A percentile compares a stretch with the other conserved stretches of the same genome.
Conservation (phyloP, 2,888 invertebrate genomes). For the Blomia tropicalis region DNA sequence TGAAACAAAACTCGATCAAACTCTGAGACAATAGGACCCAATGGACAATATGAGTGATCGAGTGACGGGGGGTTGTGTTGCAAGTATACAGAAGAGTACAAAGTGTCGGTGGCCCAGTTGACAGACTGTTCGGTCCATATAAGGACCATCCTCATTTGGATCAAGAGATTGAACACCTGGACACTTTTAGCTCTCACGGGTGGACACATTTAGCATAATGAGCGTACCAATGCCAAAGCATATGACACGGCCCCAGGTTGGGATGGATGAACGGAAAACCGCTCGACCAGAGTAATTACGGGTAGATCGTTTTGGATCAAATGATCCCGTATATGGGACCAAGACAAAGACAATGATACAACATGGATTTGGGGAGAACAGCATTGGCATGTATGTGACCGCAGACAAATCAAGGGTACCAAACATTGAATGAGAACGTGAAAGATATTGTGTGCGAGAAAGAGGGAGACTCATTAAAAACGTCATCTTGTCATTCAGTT, state of each 20-base stretch:
- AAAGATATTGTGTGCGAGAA: no score
- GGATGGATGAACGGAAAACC: no score
- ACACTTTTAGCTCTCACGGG: background rate
- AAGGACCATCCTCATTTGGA: constrained; percentile 6
- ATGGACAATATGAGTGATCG: constrained; percentile 11
- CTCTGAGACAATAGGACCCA: background rate
- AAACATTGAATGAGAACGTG: background rate
- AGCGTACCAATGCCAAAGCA: no score
- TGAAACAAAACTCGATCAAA: background rate
- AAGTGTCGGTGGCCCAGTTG: background rate
- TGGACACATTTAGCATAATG: background rate
- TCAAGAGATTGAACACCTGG: constrained; percentile 10
- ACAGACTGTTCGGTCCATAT: background rate
- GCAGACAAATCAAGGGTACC: constrained; percentile 9
- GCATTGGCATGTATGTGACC: background rate
- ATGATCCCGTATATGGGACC: background rate
- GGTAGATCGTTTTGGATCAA: background rate
- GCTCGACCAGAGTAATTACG: no score
- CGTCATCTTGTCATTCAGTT: constrained; percentile 3
- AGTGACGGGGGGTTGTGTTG: constrained; percentile 3
- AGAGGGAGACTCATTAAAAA: constrained; percentile 13
- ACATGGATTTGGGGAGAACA: background rate
- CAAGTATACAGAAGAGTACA: background rate
- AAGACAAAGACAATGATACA: background rate
- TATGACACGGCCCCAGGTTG: background rate